phyloP scores from a whole-genome alignment of 2,797 vertebrate species.

The Ambastaia sidthimunki region DNA sequence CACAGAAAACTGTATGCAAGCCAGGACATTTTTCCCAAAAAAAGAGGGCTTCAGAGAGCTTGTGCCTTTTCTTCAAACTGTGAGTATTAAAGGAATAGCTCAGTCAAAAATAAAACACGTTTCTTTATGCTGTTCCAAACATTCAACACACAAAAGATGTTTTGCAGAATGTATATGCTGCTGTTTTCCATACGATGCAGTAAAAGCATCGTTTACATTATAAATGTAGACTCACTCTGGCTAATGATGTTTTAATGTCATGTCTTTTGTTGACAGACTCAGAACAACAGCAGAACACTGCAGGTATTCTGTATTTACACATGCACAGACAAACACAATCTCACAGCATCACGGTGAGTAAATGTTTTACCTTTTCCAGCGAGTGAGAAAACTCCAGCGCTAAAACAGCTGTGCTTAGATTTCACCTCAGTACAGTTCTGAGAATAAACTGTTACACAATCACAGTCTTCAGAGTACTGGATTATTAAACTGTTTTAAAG shows the following conservation, averaged over 20 bases:
- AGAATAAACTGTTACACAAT: constrained; percentile 18
- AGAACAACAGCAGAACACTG: too few relatives aligned
- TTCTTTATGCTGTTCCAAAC: neutral
- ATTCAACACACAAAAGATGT: too few relatives aligned
- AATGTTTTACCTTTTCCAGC: constrained; percentile 2
- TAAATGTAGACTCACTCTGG: too few relatives aligned
- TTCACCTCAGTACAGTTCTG: constrained; percentile 6
- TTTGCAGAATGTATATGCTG: too few relatives aligned
- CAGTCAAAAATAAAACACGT: neutral
- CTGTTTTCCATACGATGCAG: too few relatives aligned
- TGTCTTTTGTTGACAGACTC: too few relatives aligned
- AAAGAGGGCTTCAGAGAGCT: constrained; percentile 9
- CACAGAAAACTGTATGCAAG: too few relatives aligned
- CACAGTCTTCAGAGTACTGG: neutral
- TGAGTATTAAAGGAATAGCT: neutral
- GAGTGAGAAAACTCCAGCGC: constrained; percentile 20
- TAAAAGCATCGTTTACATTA: too few relatives aligned
- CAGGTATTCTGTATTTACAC: too few relatives aligned
- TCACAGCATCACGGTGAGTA: neutral
- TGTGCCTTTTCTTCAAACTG: constrained; percentile 9
- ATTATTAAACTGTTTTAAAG: neutral
- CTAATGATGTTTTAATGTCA: too few relatives aligned
- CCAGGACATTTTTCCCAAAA: too few relatives aligned
- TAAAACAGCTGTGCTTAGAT: constrained; percentile 10
- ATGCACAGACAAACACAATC: neutral